Percentiles rank a stretch among this genome's conserved stretches.
phyloP scores from a whole-genome alignment of 2,797 vertebrate genomes.

The Typhlichthys subterraneus region DNA sequence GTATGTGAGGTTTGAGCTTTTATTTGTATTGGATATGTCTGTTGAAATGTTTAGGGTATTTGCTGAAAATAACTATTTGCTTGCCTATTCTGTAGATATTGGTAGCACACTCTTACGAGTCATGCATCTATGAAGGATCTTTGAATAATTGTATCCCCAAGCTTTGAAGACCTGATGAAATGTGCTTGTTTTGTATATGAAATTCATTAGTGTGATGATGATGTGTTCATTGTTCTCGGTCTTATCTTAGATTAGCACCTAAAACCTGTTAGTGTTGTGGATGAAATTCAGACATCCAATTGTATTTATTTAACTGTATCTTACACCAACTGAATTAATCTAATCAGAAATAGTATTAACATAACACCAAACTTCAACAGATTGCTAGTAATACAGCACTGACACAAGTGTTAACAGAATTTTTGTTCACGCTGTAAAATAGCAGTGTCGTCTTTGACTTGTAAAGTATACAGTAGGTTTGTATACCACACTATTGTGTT shows the following conservation, averaged over 20 bases:
- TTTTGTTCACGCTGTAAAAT: slow-evolving; percentile 26
- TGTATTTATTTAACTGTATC: slow-evolving; percentile 28
- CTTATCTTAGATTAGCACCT: slow-evolving; percentile 13
- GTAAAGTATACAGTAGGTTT: slow-evolving; percentile 47
- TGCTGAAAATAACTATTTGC: slow-evolving; percentile 62
- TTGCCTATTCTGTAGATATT: slow-evolving; percentile 75
- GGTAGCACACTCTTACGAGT: slow-evolving; percentile 63
- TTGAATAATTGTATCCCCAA: slow-evolving; percentile 40
- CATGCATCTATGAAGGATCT: slow-evolving; percentile 73
- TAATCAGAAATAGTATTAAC: slow-evolving; percentile 29
- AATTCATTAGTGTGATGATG: slow-evolving; percentile 60
- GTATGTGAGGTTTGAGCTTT: slow-evolving; percentile 65
- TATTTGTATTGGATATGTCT: slow-evolving; percentile 55
- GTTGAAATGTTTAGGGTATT: slow-evolving; percentile 52
- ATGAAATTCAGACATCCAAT: slow-evolving; percentile 56
- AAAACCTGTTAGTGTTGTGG: slow-evolving; percentile 65
- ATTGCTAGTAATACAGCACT: slow-evolving; percentile 26
- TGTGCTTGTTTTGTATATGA: slow-evolving; percentile 52
- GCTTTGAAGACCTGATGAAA: slow-evolving; percentile 71
- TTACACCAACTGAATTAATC: slow-evolving; percentile 17
- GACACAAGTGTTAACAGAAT: neutral
- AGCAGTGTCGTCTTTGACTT: no score
- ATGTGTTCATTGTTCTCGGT: slow-evolving; percentile 59
- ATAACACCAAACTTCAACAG: slow-evolving; percentile 24
- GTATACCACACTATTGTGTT: slow-evolving; percentile 65